Base-by-base conservation (phyloP, 2,888 invertebrate genomes). In the Mimumesa dahlbomi region DNA sequence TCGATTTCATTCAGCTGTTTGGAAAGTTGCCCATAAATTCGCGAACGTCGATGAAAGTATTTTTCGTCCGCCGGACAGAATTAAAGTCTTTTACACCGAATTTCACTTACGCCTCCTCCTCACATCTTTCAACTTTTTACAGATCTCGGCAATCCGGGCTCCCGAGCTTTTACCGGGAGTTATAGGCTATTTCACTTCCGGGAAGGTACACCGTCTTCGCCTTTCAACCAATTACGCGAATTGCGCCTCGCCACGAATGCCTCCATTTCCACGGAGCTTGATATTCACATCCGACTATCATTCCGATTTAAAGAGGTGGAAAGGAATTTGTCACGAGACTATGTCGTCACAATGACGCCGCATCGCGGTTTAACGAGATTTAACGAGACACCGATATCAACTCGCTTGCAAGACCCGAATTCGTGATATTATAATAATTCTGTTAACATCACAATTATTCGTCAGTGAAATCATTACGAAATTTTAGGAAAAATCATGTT, bases 1-100 rank as follows among this genome's bases (percentile, higher is more conserved):
- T 29, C 29, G 29, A 29, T 29, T 29, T 29, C n/a, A n/a, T n/a
- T n/a, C n/a, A n/a, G n/a, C n/a, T n/a, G n/a, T n/a, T n/a, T n/a
- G n/a, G n/a, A n/a, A n/a, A n/a, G n/a, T n/a, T n/a, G n/a, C n/a
- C 19, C 40, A 49, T 66, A 64, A 64, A 66, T 49, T 49, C 64
- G n/a, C 9, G n/a, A 40, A 4, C 34, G 54, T 54, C 66, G 38
- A 48, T 43, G 11, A 13, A 11, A 43, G 7, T 34, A 56, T 56
- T 67, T 45, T 36, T 13, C 2, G 50, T 48, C 16, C 14, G 43
- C 18, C 18, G 29, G 40, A 3, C 19, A 13, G 46, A 57, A 66
- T 68, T 46, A 52, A 66, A 34, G n/a, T 31, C 38, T 50, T 42
- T 38, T 25, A 68, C 50, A 34, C 38, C 34, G 67, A 56, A 61